These are phyloP conservation scores for Holocentrus rufus DNA, from an alignment of 2,797 vertebrate genomes.

Conservation along the genomic window DNA sequence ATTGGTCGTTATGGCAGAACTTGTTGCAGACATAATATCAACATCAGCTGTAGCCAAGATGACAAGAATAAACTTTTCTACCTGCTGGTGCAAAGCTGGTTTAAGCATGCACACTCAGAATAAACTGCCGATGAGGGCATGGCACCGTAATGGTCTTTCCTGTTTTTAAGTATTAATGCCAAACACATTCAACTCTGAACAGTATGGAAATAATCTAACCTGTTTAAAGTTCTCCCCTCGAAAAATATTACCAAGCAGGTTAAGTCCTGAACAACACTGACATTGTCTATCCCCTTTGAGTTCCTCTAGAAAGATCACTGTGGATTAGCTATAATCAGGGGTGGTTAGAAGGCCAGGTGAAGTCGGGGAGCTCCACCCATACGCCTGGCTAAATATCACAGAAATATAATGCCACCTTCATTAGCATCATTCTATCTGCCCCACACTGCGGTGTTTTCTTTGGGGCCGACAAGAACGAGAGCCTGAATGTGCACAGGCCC, in stretches of 20 bases:
- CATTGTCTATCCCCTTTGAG: slow-evolving; percentile 6
- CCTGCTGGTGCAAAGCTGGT: background rate
- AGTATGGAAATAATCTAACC: too few species aligned
- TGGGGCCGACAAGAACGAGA: slow-evolving; percentile 62
- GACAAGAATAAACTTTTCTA: background rate
- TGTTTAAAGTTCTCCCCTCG: too few species aligned
- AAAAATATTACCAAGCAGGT: too few species aligned
- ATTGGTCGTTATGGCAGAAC: too few species aligned
- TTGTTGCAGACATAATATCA: background rate
- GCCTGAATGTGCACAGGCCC: slow-evolving; percentile 55
- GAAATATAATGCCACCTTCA: slow-evolving; percentile 72
- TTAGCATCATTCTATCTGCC: slow-evolving; percentile 68
- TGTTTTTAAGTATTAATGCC: too few species aligned
- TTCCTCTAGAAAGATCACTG: slow-evolving; percentile 40
- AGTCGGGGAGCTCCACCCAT: slow-evolving; percentile 55
- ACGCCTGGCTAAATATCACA: slow-evolving; percentile 59
- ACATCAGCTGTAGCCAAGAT: too few species aligned
- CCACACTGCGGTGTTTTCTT: slow-evolving; percentile 72
- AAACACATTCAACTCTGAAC: too few species aligned
- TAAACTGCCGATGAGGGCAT: too few species aligned
- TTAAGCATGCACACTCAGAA: too few species aligned
- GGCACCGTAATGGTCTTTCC: too few species aligned
- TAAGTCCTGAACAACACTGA: slow-evolving; percentile 11
- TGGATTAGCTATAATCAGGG: slow-evolving; percentile 46
- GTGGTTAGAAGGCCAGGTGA: slow-evolving; percentile 56